Percentiles rank a stretch among this genome's conserved stretches.
Evolutionary conservation across 2,888 invertebrate genomes (phyloP).

Genomic region (Theretra japonica): DNA sequence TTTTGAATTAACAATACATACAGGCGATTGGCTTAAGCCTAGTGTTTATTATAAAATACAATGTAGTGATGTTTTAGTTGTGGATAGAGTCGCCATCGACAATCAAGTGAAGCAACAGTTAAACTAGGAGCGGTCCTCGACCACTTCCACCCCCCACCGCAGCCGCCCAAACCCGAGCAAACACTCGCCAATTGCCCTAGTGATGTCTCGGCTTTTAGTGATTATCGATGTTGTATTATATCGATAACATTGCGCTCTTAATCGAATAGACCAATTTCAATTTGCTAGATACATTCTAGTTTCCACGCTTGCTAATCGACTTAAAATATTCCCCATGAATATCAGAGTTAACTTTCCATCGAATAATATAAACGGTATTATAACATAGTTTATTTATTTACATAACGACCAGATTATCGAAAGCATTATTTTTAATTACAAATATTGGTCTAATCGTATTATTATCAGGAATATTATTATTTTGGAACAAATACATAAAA

Average conservation of each 20-base stretch:
- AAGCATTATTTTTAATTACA: too few species aligned
- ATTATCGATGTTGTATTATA: constrained; percentile 30
- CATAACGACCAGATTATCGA: too few species aligned
- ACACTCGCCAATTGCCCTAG: constrained; percentile 78
- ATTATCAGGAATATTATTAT: too few species aligned
- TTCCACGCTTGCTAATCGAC: too few species aligned
- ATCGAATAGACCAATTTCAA: too few species aligned
- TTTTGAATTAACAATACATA: background rate
- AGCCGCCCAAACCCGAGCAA: constrained; percentile 78
- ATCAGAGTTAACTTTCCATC: too few species aligned
- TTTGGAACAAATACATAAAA: too few species aligned
- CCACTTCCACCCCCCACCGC: constrained; percentile 75
- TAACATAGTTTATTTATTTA: too few species aligned
- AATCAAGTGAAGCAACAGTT: constrained; percentile 82
- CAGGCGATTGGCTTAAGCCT: background rate
- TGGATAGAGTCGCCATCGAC: constrained; percentile 53
- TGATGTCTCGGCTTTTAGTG: constrained; percentile 47
- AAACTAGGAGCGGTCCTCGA: constrained; percentile 74
- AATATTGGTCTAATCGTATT: too few species aligned
- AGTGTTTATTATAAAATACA: constrained; percentile 13
- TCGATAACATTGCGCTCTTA: constrained; percentile 34
- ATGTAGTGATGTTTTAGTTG: constrained; percentile 33
- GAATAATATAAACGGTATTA: too few species aligned
- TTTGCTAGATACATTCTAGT: too few species aligned
- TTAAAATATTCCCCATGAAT: too few species aligned